Evolutionary conservation across 2,113 vertebrate species (phyloP), one percentile per base, ranked within the genome.

Genomic region (Sylvilagus bachmani): DNA sequence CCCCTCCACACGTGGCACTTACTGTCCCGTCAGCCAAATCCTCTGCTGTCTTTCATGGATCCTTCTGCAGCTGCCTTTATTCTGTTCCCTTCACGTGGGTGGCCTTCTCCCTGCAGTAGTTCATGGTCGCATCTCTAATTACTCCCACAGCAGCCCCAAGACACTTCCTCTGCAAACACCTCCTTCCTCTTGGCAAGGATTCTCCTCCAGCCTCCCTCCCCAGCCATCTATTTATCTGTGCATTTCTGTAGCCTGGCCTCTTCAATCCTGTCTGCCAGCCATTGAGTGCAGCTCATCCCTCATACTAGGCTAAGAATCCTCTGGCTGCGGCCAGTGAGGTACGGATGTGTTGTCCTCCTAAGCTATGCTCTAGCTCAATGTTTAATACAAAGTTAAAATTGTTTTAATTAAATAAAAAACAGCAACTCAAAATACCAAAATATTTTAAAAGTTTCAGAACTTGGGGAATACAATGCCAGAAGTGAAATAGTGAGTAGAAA

Each of bases 381-480:
- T 77, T n/a, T 77, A 29, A 53, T 4, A 38, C 9, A 36, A 83
- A 86, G 17, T 24, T 31, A 67, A 58, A 90, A 24, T 53, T 21
- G 14, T 49, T 78, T 89, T 38, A 69, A 14, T 80, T 44, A n/a
- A 44, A 78, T 86, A 27, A 82, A 87, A 93, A 81, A 61, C 2
- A 10, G 53, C 29, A 82, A 44, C 29, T 69, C 61, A 86, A 71
- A 53, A 38, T 91, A 67, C 44, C 19, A 71, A 93, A 78, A 66
- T 49, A 53, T 66, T 49, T 31, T 21, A n/a, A 27, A 83, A 89
- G 16, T 89, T 78, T 94, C n/a, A 31, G 83, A 91, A 66, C 33
- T 78, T 78, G 27, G 17, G 74, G 79, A 93, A 85, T 19, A 29
- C 31, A 55, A 66, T 17, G 78, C 25, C n/a, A 36, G 31, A 38